Evolutionary conservation across 2,888 invertebrate genomes (phyloP), one percentile per base, ranked within the genome.

Genomic region (Eulithis testata): DNA sequence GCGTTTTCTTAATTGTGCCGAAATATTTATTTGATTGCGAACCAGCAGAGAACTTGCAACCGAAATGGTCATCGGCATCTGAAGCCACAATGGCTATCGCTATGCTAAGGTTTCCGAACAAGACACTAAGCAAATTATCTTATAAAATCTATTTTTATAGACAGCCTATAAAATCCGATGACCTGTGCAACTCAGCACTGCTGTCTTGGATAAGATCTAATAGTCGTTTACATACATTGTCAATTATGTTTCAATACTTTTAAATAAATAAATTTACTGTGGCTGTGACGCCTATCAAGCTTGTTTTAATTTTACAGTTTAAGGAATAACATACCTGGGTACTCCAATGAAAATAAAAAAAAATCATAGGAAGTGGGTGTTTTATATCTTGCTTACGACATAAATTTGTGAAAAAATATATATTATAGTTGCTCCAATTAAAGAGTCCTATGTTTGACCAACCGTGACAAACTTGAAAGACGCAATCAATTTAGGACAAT

Each of bases 1-100:
- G 88, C 89, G 89, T 90, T 92, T 92, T 93, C 92, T 93, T 93
- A 93, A 93, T 93, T 93, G 93, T 93, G 91, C 92, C 93, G 91
- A 93, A 93, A 92, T 93, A 93, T 93, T 93, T 93, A 93, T 93
- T 93, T 93, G 93, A 93, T 93, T 92, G 92, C 91, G 78, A 87
- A 88, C 83, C 88, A 88, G 87, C 90, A 86, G 85, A 86, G 85
- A 86, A 87, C 83, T 86, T 85, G 89, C 88, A 88, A 89, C 91
- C 86, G 91, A 90, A 91, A 91, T 92, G 92, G 92, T 90, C 92
- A 92, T 90, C 89, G 91, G 92, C 87, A 91, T 92, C 85, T 84
- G 84, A 80, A 77, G 78, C 83, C 84, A 90, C 89, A 89, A 90
- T 90, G 85, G 86, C 80, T 76, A 76, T 80, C 76, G 81, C 77